Percentiles rank a stretch among this genome's conserved stretches.
Conservation (phyloP, 1,140 invertebrate species). For the Agrilus planipennis region DNA sequence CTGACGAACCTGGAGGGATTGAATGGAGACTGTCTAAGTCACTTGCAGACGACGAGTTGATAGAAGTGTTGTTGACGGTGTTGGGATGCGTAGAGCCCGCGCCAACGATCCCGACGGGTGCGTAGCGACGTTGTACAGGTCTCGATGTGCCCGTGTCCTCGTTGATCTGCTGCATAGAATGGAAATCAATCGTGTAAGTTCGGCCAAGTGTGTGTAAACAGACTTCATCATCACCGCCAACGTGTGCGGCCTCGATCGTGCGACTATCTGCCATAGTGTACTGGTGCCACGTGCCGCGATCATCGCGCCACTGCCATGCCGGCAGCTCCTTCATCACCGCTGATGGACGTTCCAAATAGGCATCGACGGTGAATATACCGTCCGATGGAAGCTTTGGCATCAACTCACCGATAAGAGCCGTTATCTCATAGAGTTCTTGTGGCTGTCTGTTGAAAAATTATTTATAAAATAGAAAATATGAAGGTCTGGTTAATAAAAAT, state of each 20-base stretch:
- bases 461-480: neutral
- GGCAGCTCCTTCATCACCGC: slow-evolving; percentile 62
- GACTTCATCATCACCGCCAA: slow-evolving; percentile 89
- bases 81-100: too few species aligned
- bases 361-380: slow-evolving; percentile 88
- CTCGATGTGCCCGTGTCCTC: slow-evolving; percentile 91
- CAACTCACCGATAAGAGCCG: slow-evolving; percentile 87
- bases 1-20: slow-evolving; percentile 19
- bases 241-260: slow-evolving; percentile 75
- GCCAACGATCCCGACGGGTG: slow-evolving; percentile 29
- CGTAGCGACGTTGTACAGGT: slow-evolving; percentile 64
- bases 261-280: slow-evolving; percentile 53
- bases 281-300: slow-evolving; percentile 68
- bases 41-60: slow-evolving; percentile 4
- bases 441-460: slow-evolving; percentile 56
- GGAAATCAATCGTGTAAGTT: slow-evolving; percentile 92
- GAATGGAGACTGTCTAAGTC: slow-evolving; percentile 16
- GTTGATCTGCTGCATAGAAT: slow-evolving; percentile 96
- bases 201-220: slow-evolving; percentile 80
- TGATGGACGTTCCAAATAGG: slow-evolving; percentile 61
- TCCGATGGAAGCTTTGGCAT: slow-evolving; percentile 86
- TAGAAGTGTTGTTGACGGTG: too few species aligned
- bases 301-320: slow-evolving; percentile 94
- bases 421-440: slow-evolving; percentile 93
- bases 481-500: too few species aligned